These are phyloP conservation scores for Drosophila limbata DNA, from an alignment of 2,888 invertebrate species.

Conservation along the genomic window DNA sequence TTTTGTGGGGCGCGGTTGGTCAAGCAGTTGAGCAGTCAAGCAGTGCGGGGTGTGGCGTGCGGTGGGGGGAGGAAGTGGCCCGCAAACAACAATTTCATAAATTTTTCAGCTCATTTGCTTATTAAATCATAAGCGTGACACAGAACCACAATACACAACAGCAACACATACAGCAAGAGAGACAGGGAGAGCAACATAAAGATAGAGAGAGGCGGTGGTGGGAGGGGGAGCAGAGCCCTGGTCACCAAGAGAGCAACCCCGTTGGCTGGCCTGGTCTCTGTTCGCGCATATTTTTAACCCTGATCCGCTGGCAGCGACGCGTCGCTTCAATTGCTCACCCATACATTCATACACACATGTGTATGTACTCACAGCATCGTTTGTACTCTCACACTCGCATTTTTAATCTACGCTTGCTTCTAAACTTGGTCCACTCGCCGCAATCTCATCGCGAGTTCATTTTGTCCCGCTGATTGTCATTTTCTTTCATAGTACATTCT, in stretches of 20 bases:
- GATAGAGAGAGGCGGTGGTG: background rate
- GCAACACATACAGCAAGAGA: background rate
- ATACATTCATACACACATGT: conserved; percentile 16
- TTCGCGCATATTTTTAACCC: conserved; percentile 76
- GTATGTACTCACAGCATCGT: conserved; percentile 4
- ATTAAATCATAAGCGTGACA: conserved; percentile 82
- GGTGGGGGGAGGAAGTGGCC: conserved; percentile 10
- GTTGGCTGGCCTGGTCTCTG: conserved; percentile 48
- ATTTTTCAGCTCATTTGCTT: conserved; percentile 82
- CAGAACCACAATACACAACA: conserved; percentile 35
- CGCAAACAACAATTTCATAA: conserved; percentile 71
- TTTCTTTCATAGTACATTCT: conserved; percentile 48
- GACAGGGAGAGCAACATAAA: background rate
- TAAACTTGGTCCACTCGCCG: conserved; percentile 77
- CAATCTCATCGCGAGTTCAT: conserved; percentile 50
- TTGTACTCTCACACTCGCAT: conserved; percentile 16
- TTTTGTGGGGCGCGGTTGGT: conserved; percentile 69
- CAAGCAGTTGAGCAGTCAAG: conserved; percentile 26
- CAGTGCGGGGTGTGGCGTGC: background rate
- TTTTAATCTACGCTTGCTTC: conserved; percentile 65
- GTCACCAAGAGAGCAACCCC: conserved; percentile 57
- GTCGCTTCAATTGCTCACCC: conserved; percentile 53
- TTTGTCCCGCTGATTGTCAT: conserved; percentile 72
- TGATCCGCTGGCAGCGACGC: conserved; percentile 56
- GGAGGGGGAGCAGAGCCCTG: conserved; percentile 22